A percentile compares a stretch with the other conserved stretches of the same genome.
phyloP scores from a whole-genome alignment of 2,888 invertebrate species.

The Acleris literana region DNA sequence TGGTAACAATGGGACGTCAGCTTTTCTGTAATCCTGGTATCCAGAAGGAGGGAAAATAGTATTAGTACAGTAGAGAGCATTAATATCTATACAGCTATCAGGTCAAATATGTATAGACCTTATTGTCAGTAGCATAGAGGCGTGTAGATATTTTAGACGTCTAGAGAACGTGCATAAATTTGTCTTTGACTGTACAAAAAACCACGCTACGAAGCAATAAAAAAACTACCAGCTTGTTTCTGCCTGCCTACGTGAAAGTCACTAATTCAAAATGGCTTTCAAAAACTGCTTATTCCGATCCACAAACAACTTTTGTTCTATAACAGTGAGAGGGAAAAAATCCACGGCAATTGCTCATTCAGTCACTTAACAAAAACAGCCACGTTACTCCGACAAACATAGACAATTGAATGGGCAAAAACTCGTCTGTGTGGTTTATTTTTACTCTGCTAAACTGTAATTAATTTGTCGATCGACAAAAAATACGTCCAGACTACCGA shows the following conservation, averaged over 20 bases:
- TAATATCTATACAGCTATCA: no score
- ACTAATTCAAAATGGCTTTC: conserved; percentile 5
- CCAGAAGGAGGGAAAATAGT: conserved; percentile 4
- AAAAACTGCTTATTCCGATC: conserved; percentile 11
- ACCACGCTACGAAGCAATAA: background rate
- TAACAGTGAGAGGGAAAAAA: conserved; percentile 20
- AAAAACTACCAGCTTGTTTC: no score
- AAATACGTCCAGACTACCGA: conserved; percentile 16
- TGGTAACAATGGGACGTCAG: background rate
- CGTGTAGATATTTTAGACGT: no score
- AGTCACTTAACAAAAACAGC: conserved; percentile 34
- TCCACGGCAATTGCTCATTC: conserved; percentile 32
- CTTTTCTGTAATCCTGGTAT: background rate
- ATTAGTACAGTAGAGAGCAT: background rate
- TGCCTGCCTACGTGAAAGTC: background rate
- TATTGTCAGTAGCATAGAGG: no score
- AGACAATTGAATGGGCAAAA: conserved; percentile 31
- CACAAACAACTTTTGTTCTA: conserved; percentile 18
- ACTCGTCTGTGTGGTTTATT: conserved; percentile 21
- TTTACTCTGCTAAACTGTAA: conserved; percentile 33
- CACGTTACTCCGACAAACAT: conserved; percentile 21
- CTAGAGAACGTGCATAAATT: no score
- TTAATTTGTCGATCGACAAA: conserved; percentile 33
- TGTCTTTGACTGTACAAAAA: no score
- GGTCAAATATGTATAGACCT: no score